These are phyloP conservation scores for Biston betularia DNA, from an alignment of 2,888 invertebrate species.

Conservation along the genomic window DNA sequence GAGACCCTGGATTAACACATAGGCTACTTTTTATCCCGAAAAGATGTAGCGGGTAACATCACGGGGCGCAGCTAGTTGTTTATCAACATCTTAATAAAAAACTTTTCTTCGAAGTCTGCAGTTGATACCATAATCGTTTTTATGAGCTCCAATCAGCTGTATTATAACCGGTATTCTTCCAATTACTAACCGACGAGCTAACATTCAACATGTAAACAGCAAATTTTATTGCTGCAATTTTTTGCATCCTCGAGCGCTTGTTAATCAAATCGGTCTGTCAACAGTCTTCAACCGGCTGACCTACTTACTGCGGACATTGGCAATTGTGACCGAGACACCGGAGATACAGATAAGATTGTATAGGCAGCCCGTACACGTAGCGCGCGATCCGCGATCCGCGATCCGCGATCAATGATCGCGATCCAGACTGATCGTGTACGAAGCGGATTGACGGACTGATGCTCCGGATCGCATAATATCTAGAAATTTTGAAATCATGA, in stretches of 20 bases:
- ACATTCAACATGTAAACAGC: conserved; percentile 11
- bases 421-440: no score
- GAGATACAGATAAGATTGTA: conserved; percentile 39
- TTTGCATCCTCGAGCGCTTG: conserved; percentile 38
- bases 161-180: conserved; percentile 21
- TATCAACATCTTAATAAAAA: no score
- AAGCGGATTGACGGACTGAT: no score
- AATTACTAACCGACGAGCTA: conserved; percentile 12
- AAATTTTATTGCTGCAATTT: conserved; percentile 32
- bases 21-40: no score
- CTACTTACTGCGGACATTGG: conserved; percentile 60
- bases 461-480: no score
- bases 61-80: no score
- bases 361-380: no score
- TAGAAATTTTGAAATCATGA: no score
- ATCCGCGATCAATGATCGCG: no score
- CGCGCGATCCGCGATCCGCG: no score
- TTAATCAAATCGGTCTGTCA: conserved; percentile 53
- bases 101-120: not conserved
- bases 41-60: no score
- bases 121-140: not conserved
- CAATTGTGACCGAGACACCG: conserved; percentile 58
- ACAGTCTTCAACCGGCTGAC: conserved; percentile 62
- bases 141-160: not conserved
- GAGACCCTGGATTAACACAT: no score